phyloP scores from a whole-genome alignment of 2,888 invertebrate genomes.

The Euphydryas editha region DNA sequence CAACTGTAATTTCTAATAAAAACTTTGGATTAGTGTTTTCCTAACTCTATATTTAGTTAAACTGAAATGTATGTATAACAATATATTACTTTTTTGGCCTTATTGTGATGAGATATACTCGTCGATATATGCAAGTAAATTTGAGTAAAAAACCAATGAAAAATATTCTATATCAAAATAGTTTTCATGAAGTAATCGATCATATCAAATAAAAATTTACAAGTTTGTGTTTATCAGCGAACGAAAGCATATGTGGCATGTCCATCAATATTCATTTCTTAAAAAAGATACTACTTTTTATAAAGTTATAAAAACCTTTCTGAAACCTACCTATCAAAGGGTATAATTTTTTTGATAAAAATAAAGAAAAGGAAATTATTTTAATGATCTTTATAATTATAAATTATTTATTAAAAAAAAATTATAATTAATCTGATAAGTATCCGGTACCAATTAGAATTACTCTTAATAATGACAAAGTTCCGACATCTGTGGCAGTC shows the following conservation, averaged over 20 bases:
- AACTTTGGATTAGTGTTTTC: no score
- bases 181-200: constrained; percentile 31
- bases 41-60: no score
- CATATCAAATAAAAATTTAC: constrained; percentile 25
- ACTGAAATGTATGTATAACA: no score
- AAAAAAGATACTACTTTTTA: not conserved
- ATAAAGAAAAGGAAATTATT: not conserved
- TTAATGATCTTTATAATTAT: not conserved
- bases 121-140: no score
- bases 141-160: no score
- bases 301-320: not conserved
- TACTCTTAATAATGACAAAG: constrained; percentile 20
- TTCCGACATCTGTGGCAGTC: constrained; percentile 26
- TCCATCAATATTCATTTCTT: not conserved
- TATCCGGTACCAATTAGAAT: not conserved
- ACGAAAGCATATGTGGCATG: not conserved
- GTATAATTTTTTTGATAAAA: not conserved
- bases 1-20: no score
- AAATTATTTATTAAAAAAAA: not conserved
- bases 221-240: constrained; percentile 10
- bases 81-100: no score
- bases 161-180: constrained; percentile 4
- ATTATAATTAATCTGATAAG: not conserved
- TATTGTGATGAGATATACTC: no score
- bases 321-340: not conserved